Evolutionary conservation across 1,140 invertebrate species (phyloP), one percentile per base, ranked within the genome.

Genomic region (Ganaspis sp.): DNA sequence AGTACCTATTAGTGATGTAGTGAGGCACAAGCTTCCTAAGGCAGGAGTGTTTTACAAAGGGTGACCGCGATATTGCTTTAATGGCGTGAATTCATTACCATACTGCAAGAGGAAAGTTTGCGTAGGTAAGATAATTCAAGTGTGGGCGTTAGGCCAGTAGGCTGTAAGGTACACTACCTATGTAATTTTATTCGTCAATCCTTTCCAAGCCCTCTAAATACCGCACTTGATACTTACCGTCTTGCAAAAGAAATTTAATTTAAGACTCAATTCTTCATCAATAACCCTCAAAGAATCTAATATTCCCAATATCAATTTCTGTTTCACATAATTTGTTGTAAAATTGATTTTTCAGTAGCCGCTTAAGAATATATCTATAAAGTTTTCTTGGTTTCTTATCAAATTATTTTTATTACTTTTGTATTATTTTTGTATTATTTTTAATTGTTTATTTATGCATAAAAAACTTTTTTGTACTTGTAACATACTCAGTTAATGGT

Each of bases 31-130:
- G 45, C n/a, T 49, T 49, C 45, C 15, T 49, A 49, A 17, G n/a
- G 45, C 26, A 15, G 29, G n/a, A 26, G 58, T 34, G 45, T 53
- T 77, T 72, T 73, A 38, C n/a, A 23, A 37, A 70, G 37, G 71
- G 34, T 73, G 71, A 73, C 75, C 49, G 15, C 23, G 54, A 21
- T 45, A 26, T 69, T 69, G 71, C 70, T 53, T 64, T 77, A 77
- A 77, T 77, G 71, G 69, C 71, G 69, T 58, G 58, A 77, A 77
- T 77, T 77, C 75, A 77, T 77, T 77, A 73, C 54, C 72, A n/a
- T 69, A 45, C 3, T 23, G 37, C 45, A 49, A 49, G 45, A 49
- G 45, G n/a, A 49, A 49, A 49, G 45, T 49, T n/a, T 17, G 45
- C 45, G 42, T 15, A 45, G 11, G 42, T 49, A 49, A 49, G n/a